A percentile compares a stretch with the other conserved stretches of the same genome.
Conservation (phyloP, 2,888 invertebrate species). For the Callimorpha dominula region DNA sequence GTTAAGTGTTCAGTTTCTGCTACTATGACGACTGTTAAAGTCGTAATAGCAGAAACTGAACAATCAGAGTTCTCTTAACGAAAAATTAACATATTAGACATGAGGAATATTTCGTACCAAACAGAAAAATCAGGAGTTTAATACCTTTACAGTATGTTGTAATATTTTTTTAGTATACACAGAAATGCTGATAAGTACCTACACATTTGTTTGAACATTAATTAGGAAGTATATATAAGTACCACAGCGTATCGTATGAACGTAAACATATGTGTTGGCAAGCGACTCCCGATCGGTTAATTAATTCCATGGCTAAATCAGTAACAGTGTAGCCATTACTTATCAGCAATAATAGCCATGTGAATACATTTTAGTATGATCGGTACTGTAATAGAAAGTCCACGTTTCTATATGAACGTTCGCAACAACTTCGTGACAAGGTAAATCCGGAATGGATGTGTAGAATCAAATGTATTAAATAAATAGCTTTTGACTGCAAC, state of each 20-base stretch:
- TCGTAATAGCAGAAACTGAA: neutral
- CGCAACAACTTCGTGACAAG: neutral
- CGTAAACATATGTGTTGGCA: constrained; percentile 71
- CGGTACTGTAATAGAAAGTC: neutral
- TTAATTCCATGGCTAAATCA: constrained; percentile 62
- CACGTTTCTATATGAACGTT: neutral
- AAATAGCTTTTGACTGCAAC: neutral
- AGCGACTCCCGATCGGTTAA: constrained; percentile 59
- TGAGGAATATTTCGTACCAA: neutral
- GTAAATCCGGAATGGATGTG: neutral
- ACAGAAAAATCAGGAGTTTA: neutral
- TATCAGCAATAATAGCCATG: constrained; percentile 14
- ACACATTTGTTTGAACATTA: constrained; percentile 22
- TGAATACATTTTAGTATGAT: neutral
- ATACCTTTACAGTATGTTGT: neutral
- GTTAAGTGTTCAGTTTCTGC: neutral
- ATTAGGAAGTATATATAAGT: constrained; percentile 47
- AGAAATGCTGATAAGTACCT: neutral
- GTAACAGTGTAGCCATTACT: constrained; percentile 38
- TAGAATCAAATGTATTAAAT: neutral
- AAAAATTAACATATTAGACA: neutral
- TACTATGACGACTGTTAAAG: neutral
- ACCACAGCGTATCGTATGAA: constrained; percentile 60
- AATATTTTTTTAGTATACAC: neutral
- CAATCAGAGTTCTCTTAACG: neutral